phyloP scores from a whole-genome alignment of 2,888 invertebrate genomes.

The Herminia tarsipennalis region DNA sequence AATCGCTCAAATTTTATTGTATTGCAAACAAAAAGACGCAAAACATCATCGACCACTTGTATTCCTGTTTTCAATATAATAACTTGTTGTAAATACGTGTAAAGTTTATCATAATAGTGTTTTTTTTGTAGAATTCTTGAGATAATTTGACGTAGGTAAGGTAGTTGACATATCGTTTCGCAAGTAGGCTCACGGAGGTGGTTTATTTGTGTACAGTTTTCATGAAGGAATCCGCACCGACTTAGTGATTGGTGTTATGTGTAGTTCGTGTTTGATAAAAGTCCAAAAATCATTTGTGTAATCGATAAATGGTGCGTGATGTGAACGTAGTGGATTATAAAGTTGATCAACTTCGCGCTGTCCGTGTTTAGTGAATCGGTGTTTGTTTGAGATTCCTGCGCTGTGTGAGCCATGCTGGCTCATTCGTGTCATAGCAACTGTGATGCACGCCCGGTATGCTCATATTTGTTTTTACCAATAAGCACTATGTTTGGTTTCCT shows the following conservation, averaged over 20 bases:
- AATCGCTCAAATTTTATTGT: conserved; percentile 30
- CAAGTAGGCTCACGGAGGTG: conserved; percentile 74
- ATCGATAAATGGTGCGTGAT: conserved; percentile 50
- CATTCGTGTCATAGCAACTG: conserved; percentile 38
- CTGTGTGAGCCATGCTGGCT: conserved; percentile 64
- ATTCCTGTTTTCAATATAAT: conserved; percentile 20
- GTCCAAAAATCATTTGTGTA: conserved; percentile 39
- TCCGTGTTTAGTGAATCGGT: conserved; percentile 50
- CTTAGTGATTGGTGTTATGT: conserved; percentile 48
- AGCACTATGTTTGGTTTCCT: neutral
- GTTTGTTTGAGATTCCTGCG: conserved; percentile 54
- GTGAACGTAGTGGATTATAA: conserved; percentile 46
- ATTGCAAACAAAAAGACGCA: conserved; percentile 45
- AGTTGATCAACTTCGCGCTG: conserved; percentile 33
- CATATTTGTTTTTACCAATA: too few relatives aligned
- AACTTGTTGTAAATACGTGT: conserved; percentile 13
- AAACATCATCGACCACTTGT: conserved; percentile 32
- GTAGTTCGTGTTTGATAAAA: conserved; percentile 30
- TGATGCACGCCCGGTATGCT: conserved; percentile 53
- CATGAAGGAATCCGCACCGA: conserved; percentile 61
- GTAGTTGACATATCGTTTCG: conserved; percentile 78
- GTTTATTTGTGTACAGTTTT: conserved; percentile 76
- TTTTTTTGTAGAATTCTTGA: conserved; percentile 36
- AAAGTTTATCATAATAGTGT: conserved; percentile 21
- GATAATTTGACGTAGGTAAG: conserved; percentile 69